Base-by-base conservation (phyloP, 2,888 invertebrate genomes). In the Microchrysa polita region DNA sequence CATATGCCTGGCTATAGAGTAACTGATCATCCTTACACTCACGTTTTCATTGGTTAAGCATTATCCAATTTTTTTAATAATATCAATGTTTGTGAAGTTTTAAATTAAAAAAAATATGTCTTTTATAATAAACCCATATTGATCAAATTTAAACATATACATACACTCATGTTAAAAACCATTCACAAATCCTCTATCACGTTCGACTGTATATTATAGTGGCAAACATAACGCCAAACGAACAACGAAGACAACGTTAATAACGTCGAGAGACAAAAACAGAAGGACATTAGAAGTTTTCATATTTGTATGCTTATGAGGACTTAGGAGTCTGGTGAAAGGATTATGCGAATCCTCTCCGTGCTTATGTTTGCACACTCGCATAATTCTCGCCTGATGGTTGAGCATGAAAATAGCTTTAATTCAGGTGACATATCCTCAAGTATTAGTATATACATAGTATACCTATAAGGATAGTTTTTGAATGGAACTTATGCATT, bases 1-100 rank as follows among this genome's bases (percentile, higher is more conserved):
- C 81, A 81, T 2, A 83, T 84, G 84, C 78, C 81, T 1, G 84
- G 83, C 16, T 80, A 81, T 20, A 81, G 80, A 18, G 77, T 84
- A 1, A 80, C 81, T 14, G 78, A 79, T 5, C 79, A 78, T 5
- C 83, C 84, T 1, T 84, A 84, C 74, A 81, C 79, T 75, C 77
- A 76, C 7, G 80, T 84, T 67, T 80, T 82, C 12, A 83, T 84
- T 74, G 84, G 84, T 10, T 84, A 79, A 74, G 57, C 16, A 40
- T 5, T 7, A 34, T 34, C 7, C 27, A 34, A n/a, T n/a, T n/a
- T n/a, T n/a, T n/a, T n/a, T n/a, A n/a, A n/a, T n/a, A n/a, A n/a
- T n/a, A n/a, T n/a, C n/a, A n/a, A n/a, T n/a, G n/a, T n/a, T n/a
- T n/a, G n/a, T n/a, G n/a, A n/a, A n/a, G n/a, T n/a, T n/a, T n/a